Evolutionary conservation across 2,797 vertebrate species (phyloP).

Genomic region (Sebastes iracundus): DNA sequence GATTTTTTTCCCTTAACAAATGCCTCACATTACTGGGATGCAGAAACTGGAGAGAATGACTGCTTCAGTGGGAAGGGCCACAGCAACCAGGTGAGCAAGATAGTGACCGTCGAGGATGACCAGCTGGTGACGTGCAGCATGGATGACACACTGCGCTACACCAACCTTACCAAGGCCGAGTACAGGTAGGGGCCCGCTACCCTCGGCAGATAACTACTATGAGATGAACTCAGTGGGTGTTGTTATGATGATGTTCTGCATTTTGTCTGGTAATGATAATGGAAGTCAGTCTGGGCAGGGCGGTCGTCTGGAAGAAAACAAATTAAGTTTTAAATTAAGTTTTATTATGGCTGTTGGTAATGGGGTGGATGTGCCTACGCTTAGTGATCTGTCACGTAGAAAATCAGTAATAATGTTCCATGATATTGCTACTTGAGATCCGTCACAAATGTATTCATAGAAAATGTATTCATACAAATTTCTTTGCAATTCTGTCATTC

Average conservation of each 20-base stretch:
- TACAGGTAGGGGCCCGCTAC: slow-evolving; percentile 86
- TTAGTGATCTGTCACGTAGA: not conserved
- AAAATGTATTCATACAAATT: not conserved
- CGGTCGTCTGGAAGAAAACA: not conserved
- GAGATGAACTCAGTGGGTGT: not conserved
- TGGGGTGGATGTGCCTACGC: not conserved
- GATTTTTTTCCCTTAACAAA: slow-evolving; percentile 77
- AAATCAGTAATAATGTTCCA: not conserved
- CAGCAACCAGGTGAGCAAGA: slow-evolving; percentile 92
- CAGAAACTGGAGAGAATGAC: slow-evolving; percentile 91
- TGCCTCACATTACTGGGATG: slow-evolving; percentile 93
- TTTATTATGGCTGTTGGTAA: not conserved
- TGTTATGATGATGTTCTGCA: not conserved
- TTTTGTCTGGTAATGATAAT: not conserved
- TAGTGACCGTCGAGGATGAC: slow-evolving; percentile 81
- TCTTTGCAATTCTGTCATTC: not conserved
- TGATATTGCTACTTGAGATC: not conserved
- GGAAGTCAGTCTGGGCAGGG: not conserved
- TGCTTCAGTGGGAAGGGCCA: slow-evolving; percentile 92
- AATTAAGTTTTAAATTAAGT: not conserved
- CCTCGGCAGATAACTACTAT: not conserved
- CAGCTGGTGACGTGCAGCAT: slow-evolving; percentile 94
- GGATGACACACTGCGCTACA: slow-evolving; percentile 95
- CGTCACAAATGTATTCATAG: not conserved
- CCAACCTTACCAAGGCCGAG: slow-evolving; percentile 83